Conservation (phyloP, 2,888 invertebrate species). For the Parochlus steinenii region DNA sequence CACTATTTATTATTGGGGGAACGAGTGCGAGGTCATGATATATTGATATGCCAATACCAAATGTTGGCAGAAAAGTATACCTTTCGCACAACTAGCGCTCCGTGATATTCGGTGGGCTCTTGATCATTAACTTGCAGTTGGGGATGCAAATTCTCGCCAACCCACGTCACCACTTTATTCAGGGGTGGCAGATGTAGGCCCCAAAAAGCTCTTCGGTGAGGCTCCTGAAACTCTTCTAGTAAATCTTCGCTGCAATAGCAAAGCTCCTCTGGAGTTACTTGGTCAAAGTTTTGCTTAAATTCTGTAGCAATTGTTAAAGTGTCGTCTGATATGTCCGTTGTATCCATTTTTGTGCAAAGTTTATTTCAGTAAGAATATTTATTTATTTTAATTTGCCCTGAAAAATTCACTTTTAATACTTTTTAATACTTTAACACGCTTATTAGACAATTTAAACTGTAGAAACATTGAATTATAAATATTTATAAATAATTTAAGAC, state of each 20-base stretch:
- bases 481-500: no score
- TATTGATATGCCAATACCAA: not conserved
- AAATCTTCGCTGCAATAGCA: conserved; percentile 5
- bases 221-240: conserved; percentile 5
- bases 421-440: no score
- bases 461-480: no score
- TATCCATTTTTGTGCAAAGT: no score
- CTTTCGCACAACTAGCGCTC: conserved; percentile 7
- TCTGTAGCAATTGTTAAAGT: not conserved
- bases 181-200: conserved; percentile 1
- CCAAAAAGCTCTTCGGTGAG: conserved; percentile 1
- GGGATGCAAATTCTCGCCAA: conserved; percentile 7
- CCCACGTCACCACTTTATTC: conserved; percentile 2
- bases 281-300: conserved; percentile 9
- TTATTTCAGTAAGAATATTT: no score
- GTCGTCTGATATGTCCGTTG: conserved; percentile 6
- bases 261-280: conserved; percentile 9
- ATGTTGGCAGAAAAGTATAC: no score
- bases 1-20: not conserved
- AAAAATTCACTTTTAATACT: no score
- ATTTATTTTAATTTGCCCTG: no score
- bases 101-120: conserved; percentile 1
- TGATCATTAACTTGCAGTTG: not conserved
- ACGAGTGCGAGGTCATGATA: not conserved
- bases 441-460: no score